These are phyloP conservation scores for Camponotus fellah DNA, from an alignment of 2,888 invertebrate species.

Conservation along the genomic window DNA sequence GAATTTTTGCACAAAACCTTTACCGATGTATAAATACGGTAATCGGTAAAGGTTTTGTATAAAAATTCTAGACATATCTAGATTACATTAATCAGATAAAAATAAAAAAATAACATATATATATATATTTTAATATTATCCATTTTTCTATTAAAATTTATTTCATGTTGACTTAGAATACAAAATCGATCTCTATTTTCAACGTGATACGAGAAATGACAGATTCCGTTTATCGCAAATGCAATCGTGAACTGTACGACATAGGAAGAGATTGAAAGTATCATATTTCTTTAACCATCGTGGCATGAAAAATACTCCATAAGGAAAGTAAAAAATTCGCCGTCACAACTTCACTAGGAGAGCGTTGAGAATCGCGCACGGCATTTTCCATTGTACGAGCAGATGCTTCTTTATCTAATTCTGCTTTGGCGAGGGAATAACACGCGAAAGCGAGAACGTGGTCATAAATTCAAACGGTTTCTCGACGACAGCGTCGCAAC, in stretches of 20 bases:
- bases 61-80: too few species aligned
- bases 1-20: background rate
- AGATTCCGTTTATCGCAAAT: constrained; percentile 1
- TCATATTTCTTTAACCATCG: constrained; percentile 38
- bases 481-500: constrained; percentile 34
- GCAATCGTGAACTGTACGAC: constrained; percentile 7
- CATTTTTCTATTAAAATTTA: background rate
- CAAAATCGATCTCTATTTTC: background rate
- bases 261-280: background rate
- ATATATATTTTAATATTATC: background rate
- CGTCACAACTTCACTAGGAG: constrained; percentile 25
- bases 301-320: background rate
- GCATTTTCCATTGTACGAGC: constrained; percentile 34
- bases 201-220: background rate
- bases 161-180: background rate
- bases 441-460: constrained; percentile 40
- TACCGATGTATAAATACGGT: background rate
- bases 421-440: constrained; percentile 44
- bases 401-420: constrained; percentile 30
- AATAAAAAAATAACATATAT: background rate
- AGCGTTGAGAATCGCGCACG: constrained; percentile 22
- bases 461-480: constrained; percentile 41
- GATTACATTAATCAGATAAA: background rate
- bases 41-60: too few species aligned
- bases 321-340: constrained; percentile 19